A percentile compares a stretch with the other conserved stretches of the same genome.
Conservation (phyloP, 2,888 invertebrate species). For the Campoplex nolae region DNA sequence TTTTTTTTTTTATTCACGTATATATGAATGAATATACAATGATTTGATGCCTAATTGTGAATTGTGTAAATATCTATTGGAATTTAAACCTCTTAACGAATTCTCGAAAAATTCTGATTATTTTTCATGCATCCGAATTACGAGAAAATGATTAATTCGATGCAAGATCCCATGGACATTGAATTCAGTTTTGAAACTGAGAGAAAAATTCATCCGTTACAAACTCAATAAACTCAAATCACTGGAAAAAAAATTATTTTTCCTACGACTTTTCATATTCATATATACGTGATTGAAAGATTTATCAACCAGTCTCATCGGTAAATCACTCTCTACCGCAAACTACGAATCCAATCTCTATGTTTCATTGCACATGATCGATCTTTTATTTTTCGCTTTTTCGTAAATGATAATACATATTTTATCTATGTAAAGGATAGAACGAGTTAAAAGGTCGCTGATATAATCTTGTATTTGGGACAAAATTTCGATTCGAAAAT, state of each 20-base stretch:
- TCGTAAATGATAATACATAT: slow-evolving; percentile 70
- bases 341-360: slow-evolving; percentile 41
- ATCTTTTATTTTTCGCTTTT: slow-evolving; percentile 47
- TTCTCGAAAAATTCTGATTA: neutral
- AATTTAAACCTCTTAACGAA: neutral
- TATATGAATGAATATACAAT: neutral
- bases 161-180: neutral
- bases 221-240: neutral
- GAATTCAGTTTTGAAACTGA: neutral
- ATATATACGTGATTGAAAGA: neutral
- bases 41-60: neutral
- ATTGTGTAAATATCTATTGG: neutral
- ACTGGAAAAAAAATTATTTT: neutral
- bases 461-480: neutral
- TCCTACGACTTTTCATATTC: neutral
- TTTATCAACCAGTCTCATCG: slow-evolving; percentile 27
- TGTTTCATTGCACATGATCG: slow-evolving; percentile 59
- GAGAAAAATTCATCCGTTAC: neutral
- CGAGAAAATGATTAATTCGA: neutral
- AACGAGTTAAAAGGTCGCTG: neutral
- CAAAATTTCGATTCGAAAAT: neutral
- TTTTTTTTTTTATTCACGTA: slow-evolving; percentile 15
- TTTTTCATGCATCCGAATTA: neutral
- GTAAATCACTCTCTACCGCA: slow-evolving; percentile 38
- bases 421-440: slow-evolving; percentile 49